These are phyloP conservation scores for Acanthosoma haemorrhoidale DNA, from an alignment of 2,888 invertebrate species.

Conservation along the genomic window DNA sequence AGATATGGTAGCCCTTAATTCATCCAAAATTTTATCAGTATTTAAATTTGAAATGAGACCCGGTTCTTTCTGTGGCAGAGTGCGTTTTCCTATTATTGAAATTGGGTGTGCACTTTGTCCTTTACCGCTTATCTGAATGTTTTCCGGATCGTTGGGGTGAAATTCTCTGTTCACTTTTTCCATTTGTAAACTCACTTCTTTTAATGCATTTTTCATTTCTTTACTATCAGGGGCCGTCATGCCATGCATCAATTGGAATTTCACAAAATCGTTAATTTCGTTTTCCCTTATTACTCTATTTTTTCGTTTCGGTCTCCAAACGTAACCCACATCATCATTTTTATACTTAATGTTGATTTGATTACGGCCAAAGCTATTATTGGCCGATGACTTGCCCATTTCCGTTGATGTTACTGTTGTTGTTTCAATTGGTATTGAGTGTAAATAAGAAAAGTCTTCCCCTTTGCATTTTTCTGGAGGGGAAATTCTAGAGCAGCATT, in stretches of 20 bases:
- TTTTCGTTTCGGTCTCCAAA: not conserved
- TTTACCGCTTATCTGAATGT: not conserved
- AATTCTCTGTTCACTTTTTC: slow-evolving; percentile 12
- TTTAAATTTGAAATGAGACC: not conserved
- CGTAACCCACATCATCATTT: not conserved
- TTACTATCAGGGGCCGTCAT: not conserved
- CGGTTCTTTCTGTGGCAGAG: not conserved
- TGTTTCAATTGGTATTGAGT: not conserved
- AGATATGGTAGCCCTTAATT: not conserved
- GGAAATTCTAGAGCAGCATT: not conserved
- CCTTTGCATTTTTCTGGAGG: slow-evolving; percentile 6
- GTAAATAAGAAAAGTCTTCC: slow-evolving; percentile 13
- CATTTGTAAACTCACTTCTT: not conserved
- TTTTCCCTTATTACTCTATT: not conserved
- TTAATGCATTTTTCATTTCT: slow-evolving; percentile 12
- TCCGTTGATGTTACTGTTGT: not conserved
- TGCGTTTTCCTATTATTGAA: not conserved
- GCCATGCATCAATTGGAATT: slow-evolving; percentile 19
- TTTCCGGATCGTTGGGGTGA: not conserved
- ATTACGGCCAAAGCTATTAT: not conserved
- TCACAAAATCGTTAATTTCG: not conserved
- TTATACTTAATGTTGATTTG: not conserved
- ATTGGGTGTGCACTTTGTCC: not conserved
- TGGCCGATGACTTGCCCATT: not conserved
- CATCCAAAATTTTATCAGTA: not conserved